A percentile compares a stretch with the other conserved stretches of the same genome.
Evolutionary conservation across 2,888 invertebrate genomes (phyloP).

Genomic region (Eumerus sabulonum): DNA sequence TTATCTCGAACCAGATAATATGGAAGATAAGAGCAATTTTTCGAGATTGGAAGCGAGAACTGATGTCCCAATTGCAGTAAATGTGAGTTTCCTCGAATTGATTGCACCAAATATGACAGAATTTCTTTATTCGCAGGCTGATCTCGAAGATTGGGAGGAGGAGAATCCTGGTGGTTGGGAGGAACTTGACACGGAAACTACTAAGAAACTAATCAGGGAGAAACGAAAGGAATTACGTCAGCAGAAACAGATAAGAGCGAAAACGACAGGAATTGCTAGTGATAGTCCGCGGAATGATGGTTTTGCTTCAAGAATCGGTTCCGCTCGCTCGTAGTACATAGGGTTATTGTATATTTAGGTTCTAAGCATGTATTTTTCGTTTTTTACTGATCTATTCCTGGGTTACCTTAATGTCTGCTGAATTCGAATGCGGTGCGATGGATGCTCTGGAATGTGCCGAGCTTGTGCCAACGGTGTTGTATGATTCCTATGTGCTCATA

Average conservation of each 20-base stretch:
- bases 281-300: constrained; percentile 60
- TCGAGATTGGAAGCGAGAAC: constrained; percentile 79
- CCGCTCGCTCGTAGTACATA: constrained; percentile 46
- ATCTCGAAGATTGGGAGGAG: constrained; percentile 81
- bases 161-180: constrained; percentile 80
- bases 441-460: neutral
- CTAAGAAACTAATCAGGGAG: constrained; percentile 78
- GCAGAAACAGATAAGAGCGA: constrained; percentile 73
- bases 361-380: constrained; percentile 20
- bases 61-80: constrained; percentile 79
- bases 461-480: too few species aligned
- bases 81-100: constrained; percentile 70
- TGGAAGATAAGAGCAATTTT: constrained; percentile 74
- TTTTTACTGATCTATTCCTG: neutral
- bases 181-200: constrained; percentile 78
- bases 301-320: constrained; percentile 43
- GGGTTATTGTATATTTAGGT: constrained; percentile 33
- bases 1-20: constrained; percentile 78
- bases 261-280: constrained; percentile 55
- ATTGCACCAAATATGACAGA: neutral
- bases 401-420: neutral
- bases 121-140: constrained; percentile 75
- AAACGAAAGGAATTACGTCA: constrained; percentile 77
- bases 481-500: too few species aligned
- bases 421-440: neutral